Evolutionary conservation across 92 coral and sea anemone genomes (phyloP), one percentile per base, ranked within the genome.

Genomic region (Zoanthus gigantus): DNA sequence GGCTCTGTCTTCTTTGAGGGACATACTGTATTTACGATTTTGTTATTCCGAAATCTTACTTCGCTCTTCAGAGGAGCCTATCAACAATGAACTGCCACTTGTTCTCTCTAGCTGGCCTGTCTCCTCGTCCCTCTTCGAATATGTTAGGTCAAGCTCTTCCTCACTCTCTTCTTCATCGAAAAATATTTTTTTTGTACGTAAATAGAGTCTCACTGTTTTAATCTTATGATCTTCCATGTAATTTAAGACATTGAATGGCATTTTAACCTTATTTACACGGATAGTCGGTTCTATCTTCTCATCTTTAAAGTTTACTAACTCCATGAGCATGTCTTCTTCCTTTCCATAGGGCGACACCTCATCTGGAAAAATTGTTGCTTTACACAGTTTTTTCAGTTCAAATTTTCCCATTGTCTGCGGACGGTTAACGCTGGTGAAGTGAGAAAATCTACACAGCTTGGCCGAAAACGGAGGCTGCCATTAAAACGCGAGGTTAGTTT

Each of bases 291-390:
- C 79, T 45, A 85, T 85, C 17, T 74, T 74, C 72, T 85, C 88
- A 57, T 58, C 37, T n/a, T 74, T 85, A 74, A 85, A 85, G 50
- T 85, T 85, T 28, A 72, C 73, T 31, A 85, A 42, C 48, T 85
- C 81, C 60, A 74, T 74, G 16, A 74, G n/a, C 82, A 85, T 85
- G 14, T 85, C 90, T 31, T 92, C 94, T 16, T 50, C 84, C 63
- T 86, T 83, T 50, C 92, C 94, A 86, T 65, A 92, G 12, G 74
- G 6, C 3, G 92, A 89, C 61, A 74, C 47, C n/a, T 86, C 92
- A 89, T 89, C 56, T 17, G 90, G 94, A 48, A 89, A 89, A 79
- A 92, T 86, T 13, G 76, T 72, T 50, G 57, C 79, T 82, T 92
- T 89, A 66, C 90, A 89, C 30, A 57, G 71, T 89, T 92, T 69